Base-by-base conservation (phyloP, 2,888 invertebrate genomes). In the Platypus cylindrus region DNA sequence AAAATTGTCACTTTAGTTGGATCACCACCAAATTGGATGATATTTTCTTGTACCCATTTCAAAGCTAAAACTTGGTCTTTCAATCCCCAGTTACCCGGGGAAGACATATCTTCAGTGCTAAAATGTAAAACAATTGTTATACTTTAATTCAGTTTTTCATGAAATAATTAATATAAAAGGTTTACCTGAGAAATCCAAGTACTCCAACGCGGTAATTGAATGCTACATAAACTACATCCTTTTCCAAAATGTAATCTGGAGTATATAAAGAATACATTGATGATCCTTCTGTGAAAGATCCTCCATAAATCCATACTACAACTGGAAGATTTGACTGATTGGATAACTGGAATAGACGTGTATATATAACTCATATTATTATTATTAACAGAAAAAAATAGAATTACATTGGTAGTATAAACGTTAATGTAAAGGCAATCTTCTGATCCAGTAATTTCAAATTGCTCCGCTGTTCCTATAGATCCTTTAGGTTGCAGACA, bases 121-220 rank as follows among this genome's bases (percentile, higher is more conserved):
- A 25, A 35, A 35, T n/a, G n/a, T n/a, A n/a, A n/a, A n/a, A n/a
- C n/a, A n/a, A n/a, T n/a, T n/a, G n/a, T n/a, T n/a, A n/a, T n/a
- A n/a, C n/a, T n/a, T n/a, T n/a, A n/a, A n/a, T n/a, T n/a, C n/a
- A n/a, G n/a, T n/a, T n/a, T n/a, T n/a, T n/a, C n/a, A n/a, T n/a
- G n/a, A n/a, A n/a, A n/a, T n/a, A n/a, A n/a, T n/a, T n/a, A n/a
- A n/a, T n/a, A n/a, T n/a, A n/a, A n/a, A n/a, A n/a, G n/a, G n/a
- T 5, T 29, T 32, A 39, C 39, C 39, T 80, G 1, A 82, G 60
- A 55, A 85, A 83, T 34, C 76, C 80, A 34, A 81, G 52, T 0
- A 76, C 71, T 26, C 81, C 81, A 8, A 81, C 48, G 23, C 82
- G 65, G 49, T 81, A 82, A 54, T 75, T 78, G 1, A 81, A 49